Conservation (phyloP, 2,888 invertebrate species). For the Dolichomitus sp. region DNA sequence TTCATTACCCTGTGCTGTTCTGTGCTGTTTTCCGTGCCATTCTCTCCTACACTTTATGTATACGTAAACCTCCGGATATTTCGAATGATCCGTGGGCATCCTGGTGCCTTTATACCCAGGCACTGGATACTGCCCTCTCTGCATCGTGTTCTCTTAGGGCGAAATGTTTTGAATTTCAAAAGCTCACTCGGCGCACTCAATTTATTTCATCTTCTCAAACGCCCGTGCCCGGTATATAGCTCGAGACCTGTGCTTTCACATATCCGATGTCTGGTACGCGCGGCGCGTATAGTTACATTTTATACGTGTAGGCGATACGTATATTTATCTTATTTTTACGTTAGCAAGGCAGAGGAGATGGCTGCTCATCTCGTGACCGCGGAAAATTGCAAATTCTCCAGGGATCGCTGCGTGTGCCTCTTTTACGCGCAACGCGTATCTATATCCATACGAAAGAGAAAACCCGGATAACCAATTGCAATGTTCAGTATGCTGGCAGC, state of each 20-base stretch:
- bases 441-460: constrained; percentile 22
- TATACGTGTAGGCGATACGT: not conserved
- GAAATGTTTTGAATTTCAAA: constrained; percentile 67
- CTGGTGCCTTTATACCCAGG: constrained; percentile 28
- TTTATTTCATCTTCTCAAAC: constrained; percentile 65
- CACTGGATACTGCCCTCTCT: constrained; percentile 22
- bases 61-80: constrained; percentile 44
- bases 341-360: not conserved
- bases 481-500: constrained; percentile 69
- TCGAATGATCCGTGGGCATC: constrained; percentile 41
- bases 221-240: constrained; percentile 2
- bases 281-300: constrained; percentile 12
- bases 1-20: constrained; percentile 14
- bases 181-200: constrained; percentile 62
- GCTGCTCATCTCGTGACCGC: constrained; percentile 65
- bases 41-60: constrained; percentile 1
- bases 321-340: constrained; percentile 8
- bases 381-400: constrained; percentile 78
- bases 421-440: not conserved
- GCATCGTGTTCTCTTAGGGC: constrained; percentile 41
- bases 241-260: constrained; percentile 32
- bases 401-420: constrained; percentile 58
- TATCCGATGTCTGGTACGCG: constrained; percentile 39
- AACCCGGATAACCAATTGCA: constrained; percentile 72
- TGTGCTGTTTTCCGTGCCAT: not conserved